These are phyloP conservation scores for Parambassis ranga DNA, from an alignment of 2,797 vertebrate genomes.

Conservation along the genomic window DNA sequence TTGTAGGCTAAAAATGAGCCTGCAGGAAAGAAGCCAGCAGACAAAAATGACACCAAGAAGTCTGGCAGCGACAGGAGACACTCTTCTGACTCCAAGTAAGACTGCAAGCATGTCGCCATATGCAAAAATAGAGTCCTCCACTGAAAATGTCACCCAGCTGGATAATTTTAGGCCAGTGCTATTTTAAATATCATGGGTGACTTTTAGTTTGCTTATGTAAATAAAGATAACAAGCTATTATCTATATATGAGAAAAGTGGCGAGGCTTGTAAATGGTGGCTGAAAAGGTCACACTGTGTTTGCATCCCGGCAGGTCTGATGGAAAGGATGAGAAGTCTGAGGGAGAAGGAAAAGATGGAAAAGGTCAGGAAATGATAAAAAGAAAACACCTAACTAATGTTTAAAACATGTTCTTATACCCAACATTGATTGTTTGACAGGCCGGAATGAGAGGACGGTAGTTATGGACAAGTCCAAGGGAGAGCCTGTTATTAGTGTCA, in stretches of 20 bases:
- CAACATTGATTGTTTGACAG: constrained; percentile 49
- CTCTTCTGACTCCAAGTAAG: constrained; percentile 88
- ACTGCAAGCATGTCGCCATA: constrained; percentile 58
- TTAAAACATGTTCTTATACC: neutral
- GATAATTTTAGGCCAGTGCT: neutral
- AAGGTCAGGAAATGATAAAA: constrained; percentile 51
- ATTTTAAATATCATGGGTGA: neutral
- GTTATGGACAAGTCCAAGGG: constrained; percentile 98
- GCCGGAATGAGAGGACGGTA: constrained; percentile 89
- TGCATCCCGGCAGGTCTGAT: constrained; percentile 74
- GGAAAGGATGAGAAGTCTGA: constrained; percentile 85
- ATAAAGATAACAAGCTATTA: neutral
- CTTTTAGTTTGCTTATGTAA: neutral
- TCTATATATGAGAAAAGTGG: no score
- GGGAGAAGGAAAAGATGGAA: constrained; percentile 86
- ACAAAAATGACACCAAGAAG: constrained; percentile 86
- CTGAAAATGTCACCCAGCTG: neutral
- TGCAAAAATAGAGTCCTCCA: neutral
- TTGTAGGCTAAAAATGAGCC: constrained; percentile 96
- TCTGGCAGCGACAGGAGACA: constrained; percentile 80
- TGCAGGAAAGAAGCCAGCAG: constrained; percentile 89
- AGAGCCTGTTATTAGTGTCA: constrained; percentile 95
- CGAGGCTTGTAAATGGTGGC: no score
- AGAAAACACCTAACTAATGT: neutral
- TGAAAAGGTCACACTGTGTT: no score